Evolutionary conservation across 2,888 invertebrate species (phyloP), one percentile per base, ranked within the genome.

Genomic region (Volucella bombylans): DNA sequence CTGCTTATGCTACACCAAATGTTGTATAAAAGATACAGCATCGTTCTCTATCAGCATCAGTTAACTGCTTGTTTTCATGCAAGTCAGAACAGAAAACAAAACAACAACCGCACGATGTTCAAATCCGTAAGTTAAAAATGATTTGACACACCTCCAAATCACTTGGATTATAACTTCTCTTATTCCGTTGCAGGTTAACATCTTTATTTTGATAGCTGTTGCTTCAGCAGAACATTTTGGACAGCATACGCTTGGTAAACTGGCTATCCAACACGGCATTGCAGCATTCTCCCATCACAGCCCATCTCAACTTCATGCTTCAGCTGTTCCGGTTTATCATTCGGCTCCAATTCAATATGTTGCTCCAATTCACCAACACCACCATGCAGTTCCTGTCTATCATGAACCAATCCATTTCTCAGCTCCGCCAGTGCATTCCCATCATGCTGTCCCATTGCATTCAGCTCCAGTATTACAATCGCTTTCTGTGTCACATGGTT

Each of bases 11-110:
- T 23, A 2, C 14, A 12, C 14, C 3, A 8, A 31, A 52, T 76
- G 47, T 18, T 12, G 71, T 78, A 78, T 78, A 78, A 71, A 78
- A 72, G 78, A 50, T 52, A 14, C 55, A 49, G 12, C 50, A 57
- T 43, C 65, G 43, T 8, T 47, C 12, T 39, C 39, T n/a, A 41
- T 47, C 52, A 9, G 4, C 41, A 77, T 67, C 77, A 77, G 76
- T 77, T 38, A 54, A 43, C 57, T 41, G 41, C 38, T 31, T 59
- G 15, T 10, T 54, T 61, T 39, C 45, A 43, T 15, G 31, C 50
- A 74, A 64, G 57, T 23, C 10, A 10, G 38, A 31, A 31, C 50
- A n/a, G 39, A 23, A 11, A 18, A 45, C 41, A n/a, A 43, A 23
- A 39, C 57, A 62, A 72, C 55, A 61, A 15, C 23, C 49, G 23